These are phyloP conservation scores for Porites australiensis DNA, from an alignment of 64 coral and sea anemone species.

Conservation along the genomic window DNA sequence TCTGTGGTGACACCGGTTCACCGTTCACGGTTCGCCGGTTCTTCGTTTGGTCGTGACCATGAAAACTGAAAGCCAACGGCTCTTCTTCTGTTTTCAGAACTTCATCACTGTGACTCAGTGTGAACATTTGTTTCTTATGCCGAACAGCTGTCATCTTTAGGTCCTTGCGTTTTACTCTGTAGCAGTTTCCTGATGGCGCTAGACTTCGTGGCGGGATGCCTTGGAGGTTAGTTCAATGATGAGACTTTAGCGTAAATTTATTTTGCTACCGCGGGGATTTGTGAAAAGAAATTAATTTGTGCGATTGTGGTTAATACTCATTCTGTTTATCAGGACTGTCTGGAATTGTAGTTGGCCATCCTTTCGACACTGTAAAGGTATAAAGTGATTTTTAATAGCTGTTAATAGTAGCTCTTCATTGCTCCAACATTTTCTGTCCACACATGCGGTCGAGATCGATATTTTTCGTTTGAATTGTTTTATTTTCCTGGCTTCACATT, in stretches of 20 bases:
- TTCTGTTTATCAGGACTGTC: conserved; percentile 73
- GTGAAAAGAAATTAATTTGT: too few species aligned
- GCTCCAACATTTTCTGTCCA: background rate
- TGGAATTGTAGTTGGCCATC: conserved; percentile 95
- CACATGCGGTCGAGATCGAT: background rate
- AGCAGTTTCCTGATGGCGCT: conserved; percentile 65
- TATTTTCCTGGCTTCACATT: background rate
- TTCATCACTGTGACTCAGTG: background rate
- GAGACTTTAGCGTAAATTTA: background rate
- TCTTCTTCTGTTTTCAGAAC: background rate
- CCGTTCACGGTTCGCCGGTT: background rate
- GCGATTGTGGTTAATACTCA: background rate
- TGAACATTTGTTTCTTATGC: background rate
- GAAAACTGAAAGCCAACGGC: background rate
- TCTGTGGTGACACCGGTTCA: too few species aligned
- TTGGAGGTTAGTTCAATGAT: conserved; percentile 74
- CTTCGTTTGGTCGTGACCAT: background rate
- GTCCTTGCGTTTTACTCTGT: background rate
- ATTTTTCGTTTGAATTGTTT: background rate
- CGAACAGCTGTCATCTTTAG: background rate
- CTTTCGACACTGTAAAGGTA: conserved; percentile 99
- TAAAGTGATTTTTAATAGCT: background rate
- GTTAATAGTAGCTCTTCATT: background rate
- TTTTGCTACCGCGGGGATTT: background rate
- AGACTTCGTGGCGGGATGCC: conserved; percentile 86